Evolutionary conservation across 2,113 vertebrate genomes (phyloP), one percentile per base, ranked within the genome.

Genomic region (Andinoacara biseriatus): DNA sequence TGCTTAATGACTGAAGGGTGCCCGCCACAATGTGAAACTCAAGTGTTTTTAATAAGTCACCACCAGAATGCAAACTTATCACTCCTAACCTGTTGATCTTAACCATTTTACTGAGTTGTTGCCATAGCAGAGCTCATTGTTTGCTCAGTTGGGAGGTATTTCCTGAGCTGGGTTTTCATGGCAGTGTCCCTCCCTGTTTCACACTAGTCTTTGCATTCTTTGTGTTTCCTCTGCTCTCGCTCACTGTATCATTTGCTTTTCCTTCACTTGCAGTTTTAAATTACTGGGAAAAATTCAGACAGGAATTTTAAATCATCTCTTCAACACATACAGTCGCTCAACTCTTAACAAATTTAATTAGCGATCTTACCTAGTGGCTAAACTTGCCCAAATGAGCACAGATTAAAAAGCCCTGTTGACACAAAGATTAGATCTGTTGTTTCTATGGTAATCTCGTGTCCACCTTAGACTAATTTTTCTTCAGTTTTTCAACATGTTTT

Each of bases 401-500:
- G 40, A 80, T 40, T 38, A 56, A 74, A 62, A 13, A 31, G 46
- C 26, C 11, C 4, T 10, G 29, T 1, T 10, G 10, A 38, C 59
- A 76, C 17, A 38, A 3, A 38, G 56, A 26, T n/a, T 24, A 58
- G 24, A 35, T 29, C 18, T n/a, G 4, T 46, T 62, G 22, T 62
- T 78, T 54, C 46, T 57, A 58, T 69, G 77, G n/a, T 24, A 40
- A 58, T 52, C 31, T 40, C 7, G 43, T 10, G 10, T 74, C 22
- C 54, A 79, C 40, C 31, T 81, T 52, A 75, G 61, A 43, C 11
- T 8, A 7, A 20, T 29, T 78, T 63, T 62, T 31, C 40, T 57
- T 79, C 29, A 78, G 72, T 78, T 74, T 57, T 85, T 65, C 62
- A 85, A 40, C 24, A 43, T 43, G n/a, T 79, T 88, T 85, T 85